phyloP scores from a whole-genome alignment of 2,113 vertebrate species.

The Cyprinodon brontotheroides region DNA sequence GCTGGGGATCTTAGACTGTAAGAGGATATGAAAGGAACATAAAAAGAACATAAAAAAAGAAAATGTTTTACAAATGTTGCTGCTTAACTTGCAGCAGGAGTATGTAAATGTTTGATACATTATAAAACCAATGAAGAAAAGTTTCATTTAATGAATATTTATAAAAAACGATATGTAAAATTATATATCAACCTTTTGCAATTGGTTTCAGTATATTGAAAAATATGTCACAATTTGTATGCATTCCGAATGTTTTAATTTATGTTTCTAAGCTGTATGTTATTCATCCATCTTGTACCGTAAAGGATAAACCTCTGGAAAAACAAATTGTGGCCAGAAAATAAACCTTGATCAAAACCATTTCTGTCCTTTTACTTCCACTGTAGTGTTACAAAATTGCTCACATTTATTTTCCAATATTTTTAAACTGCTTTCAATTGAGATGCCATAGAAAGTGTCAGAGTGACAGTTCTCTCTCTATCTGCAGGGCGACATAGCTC shows the following conservation, averaged over 20 bases:
- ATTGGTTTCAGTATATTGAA: background rate
- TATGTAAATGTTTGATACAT: background rate
- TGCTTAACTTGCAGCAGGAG: background rate
- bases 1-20: background rate
- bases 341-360: background rate
- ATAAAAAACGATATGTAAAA: background rate
- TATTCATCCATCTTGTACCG: background rate
- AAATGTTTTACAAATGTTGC: background rate
- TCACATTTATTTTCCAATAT: background rate
- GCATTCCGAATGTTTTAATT: background rate
- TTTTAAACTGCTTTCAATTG: background rate
- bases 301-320: constrained; percentile 3
- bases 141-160: constrained; percentile 8
- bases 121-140: background rate
- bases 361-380: background rate
- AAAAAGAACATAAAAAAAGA: background rate
- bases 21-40: background rate
- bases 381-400: background rate
- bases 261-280: background rate
- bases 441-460: background rate
- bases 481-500: no score
- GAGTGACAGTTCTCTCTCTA: no score
- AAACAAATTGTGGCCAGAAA: background rate
- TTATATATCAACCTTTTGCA: background rate
- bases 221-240: background rate